Evolutionary conservation across 2,888 invertebrate genomes (phyloP).

Genomic region (Orchesellides sinensis): DNA sequence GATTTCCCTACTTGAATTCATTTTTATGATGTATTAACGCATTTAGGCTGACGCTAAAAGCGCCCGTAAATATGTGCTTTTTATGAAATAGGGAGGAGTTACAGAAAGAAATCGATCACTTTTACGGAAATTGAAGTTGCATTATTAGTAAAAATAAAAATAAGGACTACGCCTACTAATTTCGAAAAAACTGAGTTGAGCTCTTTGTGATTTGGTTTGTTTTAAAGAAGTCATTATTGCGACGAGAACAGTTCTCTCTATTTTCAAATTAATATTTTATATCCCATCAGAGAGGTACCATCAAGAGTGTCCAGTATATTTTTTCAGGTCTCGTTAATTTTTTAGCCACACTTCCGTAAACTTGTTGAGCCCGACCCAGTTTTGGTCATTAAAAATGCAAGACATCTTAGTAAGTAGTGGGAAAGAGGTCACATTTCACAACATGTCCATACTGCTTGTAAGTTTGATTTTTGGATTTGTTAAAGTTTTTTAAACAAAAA

Average conservation of each 20-base stretch:
- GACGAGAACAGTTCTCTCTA: not conserved
- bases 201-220: too few species aligned
- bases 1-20: slow-evolving; percentile 39
- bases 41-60: slow-evolving; percentile 14
- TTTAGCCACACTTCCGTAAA: slow-evolving; percentile 44
- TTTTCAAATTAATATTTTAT: slow-evolving; percentile 2
- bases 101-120: not conserved
- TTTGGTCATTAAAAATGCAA: slow-evolving; percentile 41
- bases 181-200: slow-evolving; percentile 32
- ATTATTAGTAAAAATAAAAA: not conserved
- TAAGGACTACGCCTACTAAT: slow-evolving; percentile 46
- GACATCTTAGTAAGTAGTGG: too few species aligned
- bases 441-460: slow-evolving; percentile 51
- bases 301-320: not conserved
- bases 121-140: slow-evolving; percentile 5
- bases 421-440: slow-evolving; percentile 59
- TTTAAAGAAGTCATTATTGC: not conserved
- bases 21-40: slow-evolving; percentile 28
- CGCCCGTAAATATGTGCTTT: not conserved
- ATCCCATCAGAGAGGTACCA: too few species aligned
- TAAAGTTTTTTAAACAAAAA: slow-evolving; percentile 57
- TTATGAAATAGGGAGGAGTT: not conserved
- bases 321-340: not conserved
- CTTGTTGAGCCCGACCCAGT: slow-evolving; percentile 23
- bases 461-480: slow-evolving; percentile 48